These are phyloP conservation scores for Podotricha telesiphe DNA, from an alignment of 2,888 invertebrate species.

Conservation along the genomic window DNA sequence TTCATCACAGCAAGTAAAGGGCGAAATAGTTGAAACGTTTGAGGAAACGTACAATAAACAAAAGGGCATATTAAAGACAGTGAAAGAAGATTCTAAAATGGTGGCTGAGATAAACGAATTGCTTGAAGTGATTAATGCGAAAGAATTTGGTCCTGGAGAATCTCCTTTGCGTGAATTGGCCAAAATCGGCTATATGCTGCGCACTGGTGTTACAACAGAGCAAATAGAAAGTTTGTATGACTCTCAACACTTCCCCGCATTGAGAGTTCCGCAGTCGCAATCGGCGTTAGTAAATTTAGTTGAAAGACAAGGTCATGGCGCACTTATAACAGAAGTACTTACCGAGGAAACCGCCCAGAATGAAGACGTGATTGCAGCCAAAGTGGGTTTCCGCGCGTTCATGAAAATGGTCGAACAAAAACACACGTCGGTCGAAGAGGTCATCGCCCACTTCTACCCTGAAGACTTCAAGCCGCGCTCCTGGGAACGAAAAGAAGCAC, in stretches of 20 bases:
- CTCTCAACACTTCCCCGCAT: conserved; percentile 90
- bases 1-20: conserved; percentile 83
- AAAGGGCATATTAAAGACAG: conserved; percentile 79
- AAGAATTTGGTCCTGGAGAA: conserved; percentile 92
- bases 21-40: conserved; percentile 79
- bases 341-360: conserved; percentile 91
- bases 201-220: conserved; percentile 89
- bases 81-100: conserved; percentile 82
- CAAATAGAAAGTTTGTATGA: conserved; percentile 91
- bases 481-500: conserved; percentile 90
- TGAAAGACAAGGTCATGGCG: conserved; percentile 91
- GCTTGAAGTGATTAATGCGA: conserved; percentile 88
- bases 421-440: conserved; percentile 92
- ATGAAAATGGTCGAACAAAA: conserved; percentile 92
- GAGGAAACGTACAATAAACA: conserved; percentile 83
- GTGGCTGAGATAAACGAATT: conserved; percentile 90
- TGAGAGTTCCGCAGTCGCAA: conserved; percentile 92
- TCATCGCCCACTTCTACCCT: conserved; percentile 91
- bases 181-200: conserved; percentile 90
- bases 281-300: conserved; percentile 93
- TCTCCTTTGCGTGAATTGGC: conserved; percentile 91
- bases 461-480: conserved; percentile 92
- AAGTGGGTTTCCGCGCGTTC: conserved; percentile 93
- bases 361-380: conserved; percentile 89
- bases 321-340: conserved; percentile 91